Conservation (phyloP, 2,797 vertebrate genomes). For the Buceros bicornis region DNA sequence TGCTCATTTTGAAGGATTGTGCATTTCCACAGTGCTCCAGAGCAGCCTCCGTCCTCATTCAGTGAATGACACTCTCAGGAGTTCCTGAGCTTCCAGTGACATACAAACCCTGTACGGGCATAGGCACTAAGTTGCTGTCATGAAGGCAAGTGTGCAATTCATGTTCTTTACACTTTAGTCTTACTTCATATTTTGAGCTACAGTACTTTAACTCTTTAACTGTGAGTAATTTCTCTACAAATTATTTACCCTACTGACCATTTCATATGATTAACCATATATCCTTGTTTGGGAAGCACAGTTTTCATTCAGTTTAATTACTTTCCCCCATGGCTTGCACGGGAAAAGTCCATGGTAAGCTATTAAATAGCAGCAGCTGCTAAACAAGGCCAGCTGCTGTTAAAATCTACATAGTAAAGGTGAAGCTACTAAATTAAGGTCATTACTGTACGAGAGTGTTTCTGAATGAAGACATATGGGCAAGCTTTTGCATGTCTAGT, state of each 20-base stretch:
- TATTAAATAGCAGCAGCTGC: conserved; percentile 25
- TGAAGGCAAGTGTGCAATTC: not conserved
- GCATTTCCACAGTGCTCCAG: not conserved
- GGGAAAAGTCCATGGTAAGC: not conserved
- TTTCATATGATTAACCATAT: conserved; percentile 45
- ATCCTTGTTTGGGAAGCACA: conserved; percentile 78
- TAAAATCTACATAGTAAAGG: conserved; percentile 53
- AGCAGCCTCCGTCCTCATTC: not conserved
- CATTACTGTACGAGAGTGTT: conserved; percentile 24
- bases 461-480: conserved; percentile 14
- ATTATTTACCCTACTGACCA: conserved; percentile 5
- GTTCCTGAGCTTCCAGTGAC: not conserved
- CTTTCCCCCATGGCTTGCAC: conserved; percentile 63
- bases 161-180: not conserved
- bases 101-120: not conserved
- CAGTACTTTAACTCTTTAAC: conserved; percentile 23
- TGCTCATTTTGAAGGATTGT: not conserved
- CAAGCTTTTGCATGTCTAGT: not conserved
- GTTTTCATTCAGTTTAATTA: conserved; percentile 80
- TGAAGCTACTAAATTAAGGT: conserved; percentile 37
- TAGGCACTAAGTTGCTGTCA: not conserved
- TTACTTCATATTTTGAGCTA: conserved; percentile 15
- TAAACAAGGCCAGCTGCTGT: conserved; percentile 42
- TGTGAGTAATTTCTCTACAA: not conserved
- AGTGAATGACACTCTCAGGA: not conserved